Base-by-base conservation (phyloP, 2,888 invertebrate species). In the Glomeris marginata region DNA sequence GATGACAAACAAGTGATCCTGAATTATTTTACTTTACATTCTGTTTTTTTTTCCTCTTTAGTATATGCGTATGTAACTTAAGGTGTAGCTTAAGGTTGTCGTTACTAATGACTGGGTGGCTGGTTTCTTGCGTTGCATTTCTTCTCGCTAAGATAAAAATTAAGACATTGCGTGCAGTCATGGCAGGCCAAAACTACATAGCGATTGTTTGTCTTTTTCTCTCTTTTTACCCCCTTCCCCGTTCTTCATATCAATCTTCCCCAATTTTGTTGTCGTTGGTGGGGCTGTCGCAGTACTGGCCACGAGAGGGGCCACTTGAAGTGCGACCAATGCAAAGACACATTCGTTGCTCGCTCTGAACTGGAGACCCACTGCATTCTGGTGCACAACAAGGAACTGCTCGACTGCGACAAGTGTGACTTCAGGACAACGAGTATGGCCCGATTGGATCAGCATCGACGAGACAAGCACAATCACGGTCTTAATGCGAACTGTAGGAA, bases 361-460 rank as follows among this genome's bases (percentile, higher is more conserved):
- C 52, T 62, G 41, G 61, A 62, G 52, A 60, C 62, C 22, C 62
- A 62, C 46, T 50, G 52, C 53, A 61, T 62, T 52, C 47, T 60
- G 18, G 59, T 58, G 47, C 61, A 61, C 52, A 60, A 62, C 48
- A 60, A 60, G 50, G 59, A 60, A 20, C 59, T 62, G 18, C 58
- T 62, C 20, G 61, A 63, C 54, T 63, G 63, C 51, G 61, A 61
- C 50, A 51, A 60, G 18, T 63, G 63, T 54, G 60, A 61, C 52
- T 63, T 60, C 55, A 59, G 62, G 34, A 62, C 63, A 11, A 61
- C 63, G 13, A 61, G 62, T 50, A 59, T 59, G 42, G 50, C 58
- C 36, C 58, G 59, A 42, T 60, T 62, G 58, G 61, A 61, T 49
- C 54, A 60, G n/a, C 62, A 62, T 52, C 54, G 60, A 36, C 51